Evolutionary conservation across 1,140 invertebrate species (phyloP).

Genomic region (Drosophila malerkotliana): DNA sequence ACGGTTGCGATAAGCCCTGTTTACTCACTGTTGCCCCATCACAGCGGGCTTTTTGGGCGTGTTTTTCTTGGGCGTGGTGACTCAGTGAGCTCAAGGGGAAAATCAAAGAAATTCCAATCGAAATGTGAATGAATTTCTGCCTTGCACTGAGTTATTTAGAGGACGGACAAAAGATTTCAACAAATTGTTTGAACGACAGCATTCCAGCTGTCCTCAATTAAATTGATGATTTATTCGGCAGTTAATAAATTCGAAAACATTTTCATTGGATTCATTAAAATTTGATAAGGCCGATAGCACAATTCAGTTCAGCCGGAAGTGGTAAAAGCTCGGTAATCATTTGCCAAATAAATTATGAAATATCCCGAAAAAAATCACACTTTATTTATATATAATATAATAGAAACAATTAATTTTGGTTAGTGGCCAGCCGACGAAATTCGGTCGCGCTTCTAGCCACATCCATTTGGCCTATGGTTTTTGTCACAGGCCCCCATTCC

Average conservation of each 20-base stretch:
- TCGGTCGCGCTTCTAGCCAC: conserved; percentile 29
- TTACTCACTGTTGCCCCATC: conserved; percentile 68
- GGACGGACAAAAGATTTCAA: background rate
- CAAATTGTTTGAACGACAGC: background rate
- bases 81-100: conserved; percentile 10
- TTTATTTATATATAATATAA: background rate
- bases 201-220: conserved; percentile 3
- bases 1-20: conserved; percentile 55
- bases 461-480: conserved; percentile 30
- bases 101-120: conserved; percentile 10
- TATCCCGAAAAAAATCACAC: conserved; percentile 23
- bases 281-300: conserved; percentile 59
- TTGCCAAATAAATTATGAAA: conserved; percentile 72
- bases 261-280: conserved; percentile 58
- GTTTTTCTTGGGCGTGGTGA: conserved; percentile 39
- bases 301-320: conserved; percentile 64
- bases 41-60: conserved; percentile 15
- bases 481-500: conserved; percentile 19
- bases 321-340: conserved; percentile 72
- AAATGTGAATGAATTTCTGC: background rate
- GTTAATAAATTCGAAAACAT: conserved; percentile 33
- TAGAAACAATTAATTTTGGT: conserved; percentile 75
- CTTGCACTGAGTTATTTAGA: background rate
- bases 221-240: conserved; percentile 7
- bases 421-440: conserved; percentile 46